Conservation (phyloP, 2,113 vertebrate genomes). For the Thalassarche chlororhynchos region DNA sequence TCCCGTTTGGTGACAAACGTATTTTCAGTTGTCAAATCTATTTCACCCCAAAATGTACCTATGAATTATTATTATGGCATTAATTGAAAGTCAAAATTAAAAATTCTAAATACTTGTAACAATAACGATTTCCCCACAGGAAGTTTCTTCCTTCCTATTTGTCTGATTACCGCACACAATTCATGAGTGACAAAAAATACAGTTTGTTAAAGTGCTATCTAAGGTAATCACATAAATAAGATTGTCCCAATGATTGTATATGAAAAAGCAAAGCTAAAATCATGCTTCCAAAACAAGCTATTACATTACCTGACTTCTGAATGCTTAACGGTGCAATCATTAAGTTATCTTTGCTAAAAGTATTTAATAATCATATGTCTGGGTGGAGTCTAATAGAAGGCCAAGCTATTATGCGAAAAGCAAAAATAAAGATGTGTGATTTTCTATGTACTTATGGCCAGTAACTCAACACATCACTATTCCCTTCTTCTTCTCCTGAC, state of each 20-base stretch:
- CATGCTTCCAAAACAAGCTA: not conserved
- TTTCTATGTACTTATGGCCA: not conserved
- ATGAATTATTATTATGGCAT: not conserved
- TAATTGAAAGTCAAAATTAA: not conserved
- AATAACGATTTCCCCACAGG: not conserved
- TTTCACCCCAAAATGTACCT: not conserved
- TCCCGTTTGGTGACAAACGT: not conserved
- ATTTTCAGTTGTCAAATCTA: not conserved
- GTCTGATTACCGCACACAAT: not conserved
- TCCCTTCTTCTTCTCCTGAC: not conserved
- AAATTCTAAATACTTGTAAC: not conserved
- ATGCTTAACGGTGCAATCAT: not conserved
- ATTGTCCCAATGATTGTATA: not conserved
- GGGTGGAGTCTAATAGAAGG: not conserved
- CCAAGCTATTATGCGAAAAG: not conserved
- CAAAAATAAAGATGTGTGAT: not conserved
- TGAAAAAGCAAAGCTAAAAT: not conserved
- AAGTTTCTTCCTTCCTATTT: not conserved
- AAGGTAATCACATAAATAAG: not conserved
- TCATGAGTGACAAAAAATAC: not conserved
- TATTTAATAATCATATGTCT: not conserved
- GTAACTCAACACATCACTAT: not conserved
- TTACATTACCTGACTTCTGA: not conserved
- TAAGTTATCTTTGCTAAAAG: not conserved
- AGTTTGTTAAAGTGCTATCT: not conserved